phyloP scores from a whole-genome alignment of 2,113 vertebrate genomes.

The Andinoacara biseriatus region DNA sequence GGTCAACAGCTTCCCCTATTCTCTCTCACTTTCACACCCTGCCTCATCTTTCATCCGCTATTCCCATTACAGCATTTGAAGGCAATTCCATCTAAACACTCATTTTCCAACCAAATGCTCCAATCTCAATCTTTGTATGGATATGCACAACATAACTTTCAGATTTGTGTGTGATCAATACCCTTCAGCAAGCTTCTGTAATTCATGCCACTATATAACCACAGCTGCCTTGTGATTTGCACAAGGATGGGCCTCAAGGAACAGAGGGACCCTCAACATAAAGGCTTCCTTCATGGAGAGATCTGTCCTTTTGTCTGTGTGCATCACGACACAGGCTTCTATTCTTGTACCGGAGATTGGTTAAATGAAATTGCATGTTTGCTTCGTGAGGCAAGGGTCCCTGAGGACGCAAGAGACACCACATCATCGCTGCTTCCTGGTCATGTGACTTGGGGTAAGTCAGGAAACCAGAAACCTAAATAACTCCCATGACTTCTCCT shows the following conservation, averaged over 20 bases:
- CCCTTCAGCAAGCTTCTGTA: constrained; percentile 6
- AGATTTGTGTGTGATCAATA: constrained; percentile 25
- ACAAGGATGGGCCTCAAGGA: constrained; percentile 24
- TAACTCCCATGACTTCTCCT: constrained; percentile 34
- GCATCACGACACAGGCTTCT: constrained; percentile 62
- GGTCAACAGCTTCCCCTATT: constrained; percentile 76
- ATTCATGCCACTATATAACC: constrained; percentile 21
- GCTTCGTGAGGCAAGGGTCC: constrained; percentile 66
- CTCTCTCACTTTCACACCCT: constrained; percentile 78
- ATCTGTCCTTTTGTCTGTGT: constrained; percentile 63
- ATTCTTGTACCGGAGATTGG: constrained; percentile 69
- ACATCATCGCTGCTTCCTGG: constrained; percentile 66
- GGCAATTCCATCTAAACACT: constrained; percentile 38
- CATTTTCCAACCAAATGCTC: constrained; percentile 43
- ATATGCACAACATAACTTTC: constrained; percentile 11
- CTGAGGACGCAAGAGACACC: constrained; percentile 54
- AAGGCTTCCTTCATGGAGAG: constrained; percentile 63
- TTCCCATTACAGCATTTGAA: constrained; percentile 42
- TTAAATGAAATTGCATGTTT: constrained; percentile 70
- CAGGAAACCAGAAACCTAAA: constrained; percentile 73
- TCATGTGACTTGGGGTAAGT: constrained; percentile 58
- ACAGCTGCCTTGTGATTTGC: constrained; percentile 42
- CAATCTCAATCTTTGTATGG: constrained; percentile 17
- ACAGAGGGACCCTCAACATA: constrained; percentile 57
- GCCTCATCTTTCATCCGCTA: constrained; percentile 36